Evolutionary conservation across 2,113 vertebrate genomes (phyloP).

Genomic region (Sander lucioperca): DNA sequence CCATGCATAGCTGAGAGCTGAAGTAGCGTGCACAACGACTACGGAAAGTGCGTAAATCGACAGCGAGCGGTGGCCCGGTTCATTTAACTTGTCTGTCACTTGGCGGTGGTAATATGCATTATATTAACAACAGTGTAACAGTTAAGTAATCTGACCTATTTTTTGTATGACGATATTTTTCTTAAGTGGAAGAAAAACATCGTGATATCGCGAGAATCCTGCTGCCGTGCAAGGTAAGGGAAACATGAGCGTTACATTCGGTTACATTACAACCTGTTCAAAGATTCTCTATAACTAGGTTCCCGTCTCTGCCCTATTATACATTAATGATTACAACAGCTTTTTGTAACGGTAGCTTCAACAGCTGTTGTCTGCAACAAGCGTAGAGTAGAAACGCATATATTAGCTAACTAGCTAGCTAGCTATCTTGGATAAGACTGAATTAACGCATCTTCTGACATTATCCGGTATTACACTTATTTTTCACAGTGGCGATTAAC

Average conservation of each 20-base stretch:
- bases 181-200: not conserved
- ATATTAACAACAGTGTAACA: not conserved
- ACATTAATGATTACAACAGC: no score
- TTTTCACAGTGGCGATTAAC: constrained; percentile 5
- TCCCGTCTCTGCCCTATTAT: no score
- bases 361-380: not conserved
- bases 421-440: not conserved
- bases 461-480: not conserved
- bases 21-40: not conserved
- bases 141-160: not conserved
- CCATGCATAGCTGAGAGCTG: no score
- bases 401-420: constrained; percentile 12
- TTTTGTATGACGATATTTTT: not conserved
- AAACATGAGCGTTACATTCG: no score
- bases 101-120: constrained; percentile 25
- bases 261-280: no score
- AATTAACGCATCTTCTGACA: not conserved
- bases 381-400: not conserved
- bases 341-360: not conserved
- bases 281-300: no score
- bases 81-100: constrained; percentile 27
- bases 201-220: no score
- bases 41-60: constrained; percentile 51
- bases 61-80: constrained; percentile 1
- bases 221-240: no score